Conservation (phyloP, 2,888 invertebrate species). For the Drosophila vallismaia region DNA sequence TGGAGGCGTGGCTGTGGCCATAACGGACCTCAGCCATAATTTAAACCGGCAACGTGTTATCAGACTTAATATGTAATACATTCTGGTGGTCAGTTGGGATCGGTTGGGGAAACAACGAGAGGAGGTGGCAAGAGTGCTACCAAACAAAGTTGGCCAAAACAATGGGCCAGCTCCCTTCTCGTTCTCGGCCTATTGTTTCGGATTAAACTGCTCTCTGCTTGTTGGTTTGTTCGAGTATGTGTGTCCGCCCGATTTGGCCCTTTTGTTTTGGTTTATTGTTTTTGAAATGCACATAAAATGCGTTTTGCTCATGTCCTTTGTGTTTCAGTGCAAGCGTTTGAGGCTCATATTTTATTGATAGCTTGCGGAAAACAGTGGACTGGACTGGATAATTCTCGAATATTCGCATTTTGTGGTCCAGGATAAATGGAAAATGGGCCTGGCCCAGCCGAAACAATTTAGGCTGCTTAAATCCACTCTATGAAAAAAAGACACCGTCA, state of each 20-base stretch:
- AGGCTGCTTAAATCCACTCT: neutral
- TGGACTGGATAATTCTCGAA: slow-evolving; percentile 7
- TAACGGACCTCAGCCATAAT: slow-evolving; percentile 44
- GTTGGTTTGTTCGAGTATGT: slow-evolving; percentile 11
- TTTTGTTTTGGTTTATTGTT: slow-evolving; percentile 67
- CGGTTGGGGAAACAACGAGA: slow-evolving; percentile 3
- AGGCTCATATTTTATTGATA: slow-evolving; percentile 57
- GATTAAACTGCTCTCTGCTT: slow-evolving; percentile 17
- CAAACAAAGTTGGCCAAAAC: slow-evolving; percentile 45
- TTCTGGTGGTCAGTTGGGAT: slow-evolving; percentile 43
- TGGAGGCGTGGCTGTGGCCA: slow-evolving; percentile 39
- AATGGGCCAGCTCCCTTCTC: slow-evolving; percentile 32
- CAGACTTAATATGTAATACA: slow-evolving; percentile 59
- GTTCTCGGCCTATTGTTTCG: slow-evolving; percentile 29
- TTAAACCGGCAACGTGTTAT: slow-evolving; percentile 57
- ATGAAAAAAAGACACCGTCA: neutral
- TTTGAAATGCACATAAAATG: slow-evolving; percentile 67
- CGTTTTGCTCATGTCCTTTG: slow-evolving; percentile 44
- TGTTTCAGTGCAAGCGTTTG: slow-evolving; percentile 44
- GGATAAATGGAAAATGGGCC: neutral
- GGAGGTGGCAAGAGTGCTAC: slow-evolving; percentile 1
- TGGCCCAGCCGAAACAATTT: neutral
- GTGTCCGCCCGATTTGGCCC: slow-evolving; percentile 43
- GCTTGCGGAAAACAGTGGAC: slow-evolving; percentile 28
- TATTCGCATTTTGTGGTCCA: slow-evolving; percentile 9